Evolutionary conservation across 2,113 vertebrate genomes (phyloP).

Genomic region (Protobothrops mucrosquamatus): DNA sequence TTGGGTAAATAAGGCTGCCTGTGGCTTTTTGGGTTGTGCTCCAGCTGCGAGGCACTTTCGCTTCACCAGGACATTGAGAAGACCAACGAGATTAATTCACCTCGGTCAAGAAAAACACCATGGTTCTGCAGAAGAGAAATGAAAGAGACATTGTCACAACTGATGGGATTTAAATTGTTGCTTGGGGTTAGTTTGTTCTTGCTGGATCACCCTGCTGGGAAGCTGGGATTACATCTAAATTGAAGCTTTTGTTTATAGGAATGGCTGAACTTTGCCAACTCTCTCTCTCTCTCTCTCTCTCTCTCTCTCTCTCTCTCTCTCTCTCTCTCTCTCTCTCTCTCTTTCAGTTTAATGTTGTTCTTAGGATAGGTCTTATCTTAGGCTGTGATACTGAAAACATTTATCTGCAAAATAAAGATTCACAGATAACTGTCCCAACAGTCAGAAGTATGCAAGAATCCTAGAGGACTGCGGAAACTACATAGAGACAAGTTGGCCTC

Average conservation of each 20-base stretch:
- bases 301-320: not conserved
- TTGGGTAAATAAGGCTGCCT: constrained; percentile 5
- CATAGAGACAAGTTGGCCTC: not conserved
- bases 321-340: not conserved
- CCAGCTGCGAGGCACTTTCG: not conserved
- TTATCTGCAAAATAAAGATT: constrained; percentile 37
- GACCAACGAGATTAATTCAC: not conserved
- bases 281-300: not conserved
- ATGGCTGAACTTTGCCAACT: constrained; percentile 13
- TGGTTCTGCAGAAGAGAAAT: not conserved
- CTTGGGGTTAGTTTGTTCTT: not conserved
- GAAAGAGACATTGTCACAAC: not conserved
- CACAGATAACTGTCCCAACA: not conserved
- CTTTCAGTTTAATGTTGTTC: constrained; percentile 5
- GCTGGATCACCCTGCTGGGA: not conserved
- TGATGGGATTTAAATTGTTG: not conserved
- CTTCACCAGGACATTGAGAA: not conserved
- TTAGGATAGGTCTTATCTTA: constrained; percentile 25
- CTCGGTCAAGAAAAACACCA: not conserved
- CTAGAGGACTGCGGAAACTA: not conserved
- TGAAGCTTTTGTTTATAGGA: constrained; percentile 20
- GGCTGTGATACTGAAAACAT: not conserved
- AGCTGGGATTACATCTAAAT: not conserved
- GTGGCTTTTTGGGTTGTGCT: not conserved
- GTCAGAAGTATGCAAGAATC: not conserved